Evolutionary conservation across 2,113 vertebrate species (phyloP).

Genomic region (Melanotaenia duboulayi): DNA sequence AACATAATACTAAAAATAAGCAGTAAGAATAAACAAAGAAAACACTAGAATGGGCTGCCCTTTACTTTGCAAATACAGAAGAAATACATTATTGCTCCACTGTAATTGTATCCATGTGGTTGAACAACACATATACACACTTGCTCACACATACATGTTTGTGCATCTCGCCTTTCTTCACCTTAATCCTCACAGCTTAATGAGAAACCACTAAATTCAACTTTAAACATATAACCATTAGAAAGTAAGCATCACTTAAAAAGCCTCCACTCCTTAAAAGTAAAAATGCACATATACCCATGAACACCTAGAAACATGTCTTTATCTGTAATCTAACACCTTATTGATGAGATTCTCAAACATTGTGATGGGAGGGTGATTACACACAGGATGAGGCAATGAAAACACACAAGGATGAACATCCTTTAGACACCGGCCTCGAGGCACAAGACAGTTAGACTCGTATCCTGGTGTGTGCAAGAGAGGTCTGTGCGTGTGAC

Average conservation of each 20-base stretch:
- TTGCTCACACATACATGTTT: neutral
- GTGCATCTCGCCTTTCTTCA: slow-evolving; percentile 7
- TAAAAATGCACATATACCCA: neutral
- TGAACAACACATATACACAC: slow-evolving; percentile 15
- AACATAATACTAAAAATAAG: neutral
- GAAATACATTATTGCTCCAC: slow-evolving; percentile 15
- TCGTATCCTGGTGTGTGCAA: slow-evolving; percentile 72
- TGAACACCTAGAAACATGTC: slow-evolving; percentile 4
- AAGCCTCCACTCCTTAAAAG: neutral
- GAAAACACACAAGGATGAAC: slow-evolving; percentile 80
- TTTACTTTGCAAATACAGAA: slow-evolving; percentile 43
- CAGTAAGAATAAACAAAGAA: neutral
- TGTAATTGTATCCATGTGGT: slow-evolving; percentile 26
- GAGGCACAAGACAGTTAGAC: slow-evolving; percentile 69
- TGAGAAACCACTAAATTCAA: neutral
- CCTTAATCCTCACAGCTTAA: neutral
- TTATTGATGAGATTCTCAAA: slow-evolving; percentile 44
- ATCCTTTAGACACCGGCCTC: slow-evolving; percentile 75
- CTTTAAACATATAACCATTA: neutral
- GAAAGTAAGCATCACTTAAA: neutral
- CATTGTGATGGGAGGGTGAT: slow-evolving; percentile 36
- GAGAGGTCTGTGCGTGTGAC: slow-evolving; percentile 20
- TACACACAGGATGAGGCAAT: slow-evolving; percentile 48
- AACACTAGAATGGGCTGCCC: slow-evolving; percentile 14
- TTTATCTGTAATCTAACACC: slow-evolving; percentile 36